Evolutionary conservation across 2,113 vertebrate genomes (phyloP).

Genomic region (Petromus typicus): DNA sequence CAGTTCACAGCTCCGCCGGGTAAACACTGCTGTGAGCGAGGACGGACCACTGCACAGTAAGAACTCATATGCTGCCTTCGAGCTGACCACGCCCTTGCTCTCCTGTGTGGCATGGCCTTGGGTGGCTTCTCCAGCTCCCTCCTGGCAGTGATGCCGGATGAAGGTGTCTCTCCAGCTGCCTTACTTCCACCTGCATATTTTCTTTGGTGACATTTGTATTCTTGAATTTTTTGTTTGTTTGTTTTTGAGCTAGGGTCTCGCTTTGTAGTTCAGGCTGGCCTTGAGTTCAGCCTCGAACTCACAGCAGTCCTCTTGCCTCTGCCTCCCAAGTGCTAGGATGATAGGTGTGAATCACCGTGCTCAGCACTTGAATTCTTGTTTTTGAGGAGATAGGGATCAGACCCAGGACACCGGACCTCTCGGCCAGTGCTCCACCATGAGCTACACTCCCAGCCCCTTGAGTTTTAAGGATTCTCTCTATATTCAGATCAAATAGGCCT

Average conservation of each 20-base stretch:
- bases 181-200: background rate
- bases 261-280: too few species aligned
- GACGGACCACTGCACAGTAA: accelerated
- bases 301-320: too few species aligned
- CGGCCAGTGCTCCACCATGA: background rate
- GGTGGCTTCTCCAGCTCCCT: background rate
- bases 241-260: too few species aligned
- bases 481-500: background rate
- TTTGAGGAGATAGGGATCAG: too few species aligned
- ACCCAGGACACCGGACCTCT: background rate
- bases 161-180: background rate
- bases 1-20: background rate
- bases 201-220: background rate
- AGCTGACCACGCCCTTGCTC: background rate
- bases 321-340: too few species aligned
- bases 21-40: accelerated
- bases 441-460: background rate
- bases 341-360: too few species aligned
- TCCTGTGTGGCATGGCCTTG: background rate
- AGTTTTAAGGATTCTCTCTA: background rate
- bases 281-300: too few species aligned
- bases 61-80: background rate
- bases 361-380: too few species aligned
- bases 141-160: background rate
- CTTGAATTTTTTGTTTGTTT: too few species aligned